Evolutionary conservation across 2,888 invertebrate genomes (phyloP), one percentile per base, ranked within the genome.

Genomic region (Latrodectus elegans): DNA sequence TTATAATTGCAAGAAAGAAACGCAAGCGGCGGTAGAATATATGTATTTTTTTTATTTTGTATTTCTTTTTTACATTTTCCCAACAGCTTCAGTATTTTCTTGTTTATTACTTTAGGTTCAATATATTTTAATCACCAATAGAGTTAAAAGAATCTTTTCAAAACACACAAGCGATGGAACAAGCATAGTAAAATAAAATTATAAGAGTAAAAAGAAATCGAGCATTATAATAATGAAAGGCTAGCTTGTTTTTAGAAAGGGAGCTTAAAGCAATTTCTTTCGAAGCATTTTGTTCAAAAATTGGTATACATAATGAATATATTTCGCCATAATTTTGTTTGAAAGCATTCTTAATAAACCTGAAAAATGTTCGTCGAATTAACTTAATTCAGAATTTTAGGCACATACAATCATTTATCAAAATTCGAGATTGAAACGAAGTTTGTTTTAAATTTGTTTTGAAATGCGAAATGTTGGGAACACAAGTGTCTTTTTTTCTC

Each of bases 101-200:
- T 85, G 85, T 85, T 85, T 85, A 85, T 85, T 85, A 85, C 85
- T 85, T 85, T 80, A 76, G 75, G 85, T 85, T 85, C 85, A 85
- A 85, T 85, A 85, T 80, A 80, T 85, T 85, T 85, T 85, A 85
- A 85, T 85, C 85, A 85, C 80, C 85, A 85, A 71, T 75, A 49
- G 74, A 79, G 80, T 85, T 85, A 85, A 74, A 85, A 85, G 70
- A 76, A 80, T n/a, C 71, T 60, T 80, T 85, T 85, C 85, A 80
- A 60, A 26, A 52, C 53, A 70, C 68, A 70, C 75, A 64, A 64
- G 64, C 60, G 67, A 68, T 26, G 12, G 17, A 22, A 68, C 12
- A 68, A 10, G 67, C 8, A 12, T 8, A 17, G 67, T n/a, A 67
- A 22, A 67, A 68, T 12, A 60, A 60, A 60, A 60, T 60, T 60